Conservation (phyloP, 2,888 invertebrate species). For the Ennomos quercinarius region DNA sequence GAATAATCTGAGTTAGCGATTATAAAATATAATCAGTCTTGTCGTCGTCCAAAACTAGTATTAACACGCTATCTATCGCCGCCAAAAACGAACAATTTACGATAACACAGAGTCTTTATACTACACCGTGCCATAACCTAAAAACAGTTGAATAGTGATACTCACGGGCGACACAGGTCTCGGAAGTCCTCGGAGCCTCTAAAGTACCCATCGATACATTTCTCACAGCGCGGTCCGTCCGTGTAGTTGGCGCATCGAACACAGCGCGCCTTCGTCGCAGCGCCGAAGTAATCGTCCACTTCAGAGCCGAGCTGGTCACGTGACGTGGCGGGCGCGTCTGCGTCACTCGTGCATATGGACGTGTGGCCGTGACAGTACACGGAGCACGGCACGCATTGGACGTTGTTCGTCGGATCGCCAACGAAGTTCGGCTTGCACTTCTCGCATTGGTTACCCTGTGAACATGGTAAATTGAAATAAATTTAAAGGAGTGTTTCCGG, state of each 20-base stretch:
- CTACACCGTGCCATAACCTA: too few relatives aligned
- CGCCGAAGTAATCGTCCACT: conserved; percentile 87
- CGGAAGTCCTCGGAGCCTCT: conserved; percentile 91
- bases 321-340: conserved; percentile 69
- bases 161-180: conserved; percentile 90
- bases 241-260: conserved; percentile 93
- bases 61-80: too few relatives aligned
- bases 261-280: conserved; percentile 90
- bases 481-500: too few relatives aligned
- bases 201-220: conserved; percentile 91
- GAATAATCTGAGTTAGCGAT: too few relatives aligned
- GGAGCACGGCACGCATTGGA: conserved; percentile 94
- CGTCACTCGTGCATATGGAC: conserved; percentile 89
- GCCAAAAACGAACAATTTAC: too few relatives aligned
- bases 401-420: conserved; percentile 95
- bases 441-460: conserved; percentile 94
- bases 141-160: conserved; percentile 33
- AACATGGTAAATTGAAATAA: neutral
- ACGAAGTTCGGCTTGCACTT: conserved; percentile 96
- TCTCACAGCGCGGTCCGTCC: conserved; percentile 92
- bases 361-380: conserved; percentile 97
- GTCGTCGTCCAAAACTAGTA: too few relatives aligned
- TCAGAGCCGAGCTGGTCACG: conserved; percentile 83
- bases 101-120: too few relatives aligned
- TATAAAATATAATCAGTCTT: too few relatives aligned